These are phyloP conservation scores for Hirtodrosophila histrioides DNA, from an alignment of 2,888 invertebrate species.

Conservation along the genomic window DNA sequence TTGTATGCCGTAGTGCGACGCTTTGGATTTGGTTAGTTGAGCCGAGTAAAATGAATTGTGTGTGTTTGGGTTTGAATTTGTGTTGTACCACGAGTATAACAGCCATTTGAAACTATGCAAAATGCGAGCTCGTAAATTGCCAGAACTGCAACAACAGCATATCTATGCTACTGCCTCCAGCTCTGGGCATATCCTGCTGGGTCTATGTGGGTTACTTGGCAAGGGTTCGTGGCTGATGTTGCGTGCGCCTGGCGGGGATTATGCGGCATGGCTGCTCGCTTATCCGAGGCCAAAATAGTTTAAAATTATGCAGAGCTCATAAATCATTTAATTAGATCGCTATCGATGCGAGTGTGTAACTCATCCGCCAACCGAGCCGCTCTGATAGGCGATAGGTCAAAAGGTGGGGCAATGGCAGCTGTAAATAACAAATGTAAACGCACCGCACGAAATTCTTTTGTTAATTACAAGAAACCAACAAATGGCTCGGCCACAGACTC, in stretches of 20 bases:
- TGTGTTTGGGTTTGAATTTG: slow-evolving; percentile 52
- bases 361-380: slow-evolving; percentile 38
- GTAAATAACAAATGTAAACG: slow-evolving; percentile 23
- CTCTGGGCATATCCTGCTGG: slow-evolving; percentile 28
- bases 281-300: slow-evolving; percentile 53
- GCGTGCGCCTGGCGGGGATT: slow-evolving; percentile 38
- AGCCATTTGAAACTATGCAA: slow-evolving; percentile 77
- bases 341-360: slow-evolving; percentile 50
- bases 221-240: not conserved
- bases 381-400: slow-evolving; percentile 40
- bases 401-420: slow-evolving; percentile 41
- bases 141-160: slow-evolving; percentile 38
- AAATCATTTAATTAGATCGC: slow-evolving; percentile 74
- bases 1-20: slow-evolving; percentile 60
- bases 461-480: slow-evolving; percentile 56
- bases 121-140: slow-evolving; percentile 67
- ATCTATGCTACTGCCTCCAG: slow-evolving; percentile 1
- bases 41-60: slow-evolving; percentile 58
- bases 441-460: slow-evolving; percentile 50
- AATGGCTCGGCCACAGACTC: not conserved
- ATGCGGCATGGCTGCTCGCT: slow-evolving; percentile 32
- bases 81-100: slow-evolving; percentile 53
- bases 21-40: slow-evolving; percentile 41
- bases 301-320: slow-evolving; percentile 59
- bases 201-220: slow-evolving; percentile 6